Base-by-base conservation (phyloP, 2,888 invertebrate genomes). In the Timandra comae region DNA sequence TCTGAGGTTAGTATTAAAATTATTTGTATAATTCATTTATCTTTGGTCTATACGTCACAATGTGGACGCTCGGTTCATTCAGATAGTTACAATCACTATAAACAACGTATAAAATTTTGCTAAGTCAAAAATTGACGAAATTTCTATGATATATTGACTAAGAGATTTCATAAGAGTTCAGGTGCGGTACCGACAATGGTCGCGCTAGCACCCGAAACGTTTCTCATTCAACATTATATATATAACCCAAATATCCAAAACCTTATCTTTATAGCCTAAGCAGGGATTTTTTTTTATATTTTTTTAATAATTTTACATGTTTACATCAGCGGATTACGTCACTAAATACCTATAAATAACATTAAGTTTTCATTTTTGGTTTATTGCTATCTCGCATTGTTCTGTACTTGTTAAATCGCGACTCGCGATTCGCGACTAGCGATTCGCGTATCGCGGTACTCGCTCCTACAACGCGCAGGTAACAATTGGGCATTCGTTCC, bases 91-190 rank as follows among this genome's bases (percentile, higher is more conserved):
- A 71, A 64, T 77, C 53, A 67, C 68, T 77, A 82, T 80, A 82
- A 80, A 82, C 73, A 79, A 84, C 66, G 79, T 84, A 82, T 82
- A 85, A 85, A 85, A 85, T 81, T 85, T 84, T 76, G 78, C 82
- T 85, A 82, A 75, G 84, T 85, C 82, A 84, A 78, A 82, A 85
- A 84, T 85, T 84, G 84, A 85, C 85, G 68, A 76, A 70, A 77
- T 80, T 81, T 75, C 71, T 79, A 77, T 78, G 67, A 65, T 64
- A 73, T 82, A 85, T 85, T 84, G 85, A 82, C 85, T 84, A 85
- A 80, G 76, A 81, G 72, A 75, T 75, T 77, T 84, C 84, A 84
- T 85, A 85, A 84, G 85, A 84, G 75, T 81, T 72, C 79, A 80
- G 80, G 68, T 76, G 74, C 74, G 75, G 76, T 76, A 66, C 54